A percentile compares a stretch with the other conserved stretches of the same genome.
phyloP scores from a whole-genome alignment of 2,797 vertebrate species.

The Pseudotriccus pelzelni region DNA sequence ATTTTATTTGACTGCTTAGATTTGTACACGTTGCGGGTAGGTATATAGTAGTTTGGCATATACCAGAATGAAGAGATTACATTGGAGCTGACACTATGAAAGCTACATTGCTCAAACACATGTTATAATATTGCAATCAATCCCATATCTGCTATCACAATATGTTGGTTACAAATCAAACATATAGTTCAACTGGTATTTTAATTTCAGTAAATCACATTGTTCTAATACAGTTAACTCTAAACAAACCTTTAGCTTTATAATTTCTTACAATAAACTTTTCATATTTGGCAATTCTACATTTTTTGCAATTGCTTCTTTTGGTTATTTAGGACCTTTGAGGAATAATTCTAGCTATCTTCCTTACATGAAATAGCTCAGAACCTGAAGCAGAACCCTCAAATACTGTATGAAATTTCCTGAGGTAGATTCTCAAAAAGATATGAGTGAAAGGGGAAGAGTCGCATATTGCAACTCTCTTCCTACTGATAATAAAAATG shows the following conservation, averaged over 20 bases:
- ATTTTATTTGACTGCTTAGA: neutral
- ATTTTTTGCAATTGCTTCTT: neutral
- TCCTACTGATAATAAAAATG: neutral
- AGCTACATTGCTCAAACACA: neutral
- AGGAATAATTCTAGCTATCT: neutral
- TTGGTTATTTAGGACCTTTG: neutral
- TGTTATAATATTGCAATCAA: neutral
- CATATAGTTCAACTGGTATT: neutral
- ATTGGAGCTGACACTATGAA: neutral
- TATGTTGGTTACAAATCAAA: neutral
- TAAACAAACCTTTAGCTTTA: neutral
- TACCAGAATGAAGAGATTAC: neutral
- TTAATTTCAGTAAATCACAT: neutral
- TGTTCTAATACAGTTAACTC: neutral
- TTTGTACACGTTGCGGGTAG: neutral
- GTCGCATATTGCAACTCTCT: neutral
- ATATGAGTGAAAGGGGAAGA: neutral
- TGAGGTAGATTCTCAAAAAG: neutral
- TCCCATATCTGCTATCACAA: neutral
- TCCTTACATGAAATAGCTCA: neutral
- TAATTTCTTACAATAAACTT: neutral
- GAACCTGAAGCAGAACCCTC: neutral
- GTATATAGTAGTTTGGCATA: neutral
- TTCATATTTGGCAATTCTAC: neutral
- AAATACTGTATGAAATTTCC: neutral